A percentile compares a stretch with the other conserved stretches of the same genome.
phyloP scores from a whole-genome alignment of 2,888 invertebrate species.

The Euzetes globulus region DNA sequence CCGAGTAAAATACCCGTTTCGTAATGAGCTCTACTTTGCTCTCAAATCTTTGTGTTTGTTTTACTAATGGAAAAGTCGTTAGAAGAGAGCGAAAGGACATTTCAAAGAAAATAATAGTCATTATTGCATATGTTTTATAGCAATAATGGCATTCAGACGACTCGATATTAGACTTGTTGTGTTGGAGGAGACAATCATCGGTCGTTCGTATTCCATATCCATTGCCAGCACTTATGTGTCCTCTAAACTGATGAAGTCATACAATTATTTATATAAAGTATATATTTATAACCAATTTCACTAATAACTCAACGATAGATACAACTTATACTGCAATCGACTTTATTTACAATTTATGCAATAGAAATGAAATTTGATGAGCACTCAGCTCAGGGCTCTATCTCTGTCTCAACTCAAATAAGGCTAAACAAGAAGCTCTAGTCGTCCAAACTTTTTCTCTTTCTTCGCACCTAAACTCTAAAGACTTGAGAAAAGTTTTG shows the following conservation, averaged over 20 bases:
- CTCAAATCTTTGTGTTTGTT: slow-evolving; percentile 30
- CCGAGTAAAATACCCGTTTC: not conserved
- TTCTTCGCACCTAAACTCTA: not conserved
- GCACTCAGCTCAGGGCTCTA: not conserved
- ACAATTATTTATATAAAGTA: not conserved
- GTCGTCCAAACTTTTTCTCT: not conserved
- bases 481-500: not conserved
- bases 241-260: not conserved
- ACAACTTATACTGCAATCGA: slow-evolving; percentile 16
- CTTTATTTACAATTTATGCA: slow-evolving; percentile 22
- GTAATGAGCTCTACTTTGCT: slow-evolving; percentile 12
- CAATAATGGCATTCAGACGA: not conserved
- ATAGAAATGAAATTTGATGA: slow-evolving; percentile 20
- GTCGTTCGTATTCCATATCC: not conserved
- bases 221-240: slow-evolving; percentile 3
- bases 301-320: slow-evolving; percentile 1
- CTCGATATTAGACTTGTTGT: not conserved
- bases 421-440: not conserved
- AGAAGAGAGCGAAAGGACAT: slow-evolving; percentile 28
- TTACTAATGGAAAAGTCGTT: slow-evolving; percentile 32
- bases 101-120: slow-evolving; percentile 28
- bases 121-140: slow-evolving; percentile 27
- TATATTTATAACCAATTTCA: not conserved
- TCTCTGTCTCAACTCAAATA: not conserved
- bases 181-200: not conserved